phyloP scores from a whole-genome alignment of 1,140 invertebrate genomes.

The Diachasma alloeum region DNA sequence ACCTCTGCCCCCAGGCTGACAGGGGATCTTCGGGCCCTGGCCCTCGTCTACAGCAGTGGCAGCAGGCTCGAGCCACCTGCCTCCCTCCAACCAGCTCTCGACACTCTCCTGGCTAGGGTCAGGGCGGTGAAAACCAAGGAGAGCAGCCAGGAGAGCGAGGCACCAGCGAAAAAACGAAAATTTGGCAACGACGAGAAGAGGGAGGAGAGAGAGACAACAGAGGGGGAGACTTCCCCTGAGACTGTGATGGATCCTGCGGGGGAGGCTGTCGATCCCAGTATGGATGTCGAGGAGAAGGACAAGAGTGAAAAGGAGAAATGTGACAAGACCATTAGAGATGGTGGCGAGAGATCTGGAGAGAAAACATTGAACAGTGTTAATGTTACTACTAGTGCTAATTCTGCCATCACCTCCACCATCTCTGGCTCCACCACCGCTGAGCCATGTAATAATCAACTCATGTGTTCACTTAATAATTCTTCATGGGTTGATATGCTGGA shows the following conservation, averaged over 20 bases:
- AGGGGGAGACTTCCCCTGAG: slow-evolving; percentile 9
- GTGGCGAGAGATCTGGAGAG: slow-evolving; percentile 19
- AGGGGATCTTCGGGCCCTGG: slow-evolving; percentile 67
- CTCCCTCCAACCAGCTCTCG: slow-evolving; percentile 49
- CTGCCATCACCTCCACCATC: not conserved
- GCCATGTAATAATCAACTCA: slow-evolving; percentile 50
- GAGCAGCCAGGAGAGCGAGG: slow-evolving; percentile 47
- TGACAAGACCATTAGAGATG: slow-evolving; percentile 16
- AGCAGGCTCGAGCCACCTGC: slow-evolving; percentile 54
- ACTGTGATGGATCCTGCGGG: not conserved
- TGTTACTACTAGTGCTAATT: not conserved
- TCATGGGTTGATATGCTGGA: slow-evolving; percentile 63
- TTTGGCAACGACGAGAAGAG: slow-evolving; percentile 47
- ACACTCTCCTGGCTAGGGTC: slow-evolving; percentile 50
- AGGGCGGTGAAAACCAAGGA: slow-evolving; percentile 50
- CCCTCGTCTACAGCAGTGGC: slow-evolving; percentile 66
- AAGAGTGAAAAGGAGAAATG: slow-evolving; percentile 31
- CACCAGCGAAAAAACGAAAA: slow-evolving; percentile 60
- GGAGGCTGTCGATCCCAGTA: not conserved
- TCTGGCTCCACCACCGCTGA: slow-evolving; percentile 36
- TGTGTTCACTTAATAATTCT: slow-evolving; percentile 51
- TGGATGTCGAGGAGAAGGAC: slow-evolving; percentile 36
- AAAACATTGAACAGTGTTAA: slow-evolving; percentile 21
- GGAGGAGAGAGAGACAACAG: slow-evolving; percentile 30
- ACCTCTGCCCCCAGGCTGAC: slow-evolving; percentile 64